These are phyloP conservation scores for Dicycla oo DNA, from an alignment of 2,888 invertebrate genomes.

Conservation along the genomic window DNA sequence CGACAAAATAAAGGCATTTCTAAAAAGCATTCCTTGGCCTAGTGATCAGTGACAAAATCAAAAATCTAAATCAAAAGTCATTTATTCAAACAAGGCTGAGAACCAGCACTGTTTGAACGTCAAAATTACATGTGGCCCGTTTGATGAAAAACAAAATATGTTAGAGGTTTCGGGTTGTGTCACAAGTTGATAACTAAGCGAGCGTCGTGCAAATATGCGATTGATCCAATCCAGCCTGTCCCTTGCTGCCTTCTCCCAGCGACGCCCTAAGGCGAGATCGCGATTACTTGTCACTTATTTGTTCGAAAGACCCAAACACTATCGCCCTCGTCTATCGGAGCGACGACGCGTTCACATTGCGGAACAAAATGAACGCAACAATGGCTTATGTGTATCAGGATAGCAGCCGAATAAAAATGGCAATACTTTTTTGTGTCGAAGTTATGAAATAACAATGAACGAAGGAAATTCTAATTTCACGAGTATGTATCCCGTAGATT, in stretches of 20 bases:
- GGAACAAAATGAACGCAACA: not conserved
- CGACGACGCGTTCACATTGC: not conserved
- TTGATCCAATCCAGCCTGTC: not conserved
- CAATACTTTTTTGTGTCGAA: not conserved
- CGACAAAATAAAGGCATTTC: not conserved
- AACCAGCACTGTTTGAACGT: not conserved
- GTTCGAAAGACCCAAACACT: not conserved
- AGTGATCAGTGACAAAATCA: not conserved
- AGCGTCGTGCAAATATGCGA: not conserved
- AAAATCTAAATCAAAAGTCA: not conserved
- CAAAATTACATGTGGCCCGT: not conserved
- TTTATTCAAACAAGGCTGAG: not conserved
- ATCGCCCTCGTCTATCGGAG: not conserved
- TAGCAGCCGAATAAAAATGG: no score
- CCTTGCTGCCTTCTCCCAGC: not conserved
- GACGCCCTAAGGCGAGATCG: not conserved
- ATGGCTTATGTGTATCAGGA: no score
- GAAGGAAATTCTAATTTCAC: not conserved
- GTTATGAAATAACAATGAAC: not conserved
- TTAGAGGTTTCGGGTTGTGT: not conserved
- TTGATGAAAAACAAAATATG: not conserved
- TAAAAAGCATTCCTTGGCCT: not conserved
- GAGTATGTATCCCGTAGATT: not conserved
- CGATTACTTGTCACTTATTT: not conserved
- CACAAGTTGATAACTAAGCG: not conserved